A percentile compares a stretch with the other conserved stretches of the same genome.
These are phyloP conservation scores for Mastomys natalensis DNA, from an alignment of 2,113 vertebrate genomes.

Conservation along the genomic window DNA sequence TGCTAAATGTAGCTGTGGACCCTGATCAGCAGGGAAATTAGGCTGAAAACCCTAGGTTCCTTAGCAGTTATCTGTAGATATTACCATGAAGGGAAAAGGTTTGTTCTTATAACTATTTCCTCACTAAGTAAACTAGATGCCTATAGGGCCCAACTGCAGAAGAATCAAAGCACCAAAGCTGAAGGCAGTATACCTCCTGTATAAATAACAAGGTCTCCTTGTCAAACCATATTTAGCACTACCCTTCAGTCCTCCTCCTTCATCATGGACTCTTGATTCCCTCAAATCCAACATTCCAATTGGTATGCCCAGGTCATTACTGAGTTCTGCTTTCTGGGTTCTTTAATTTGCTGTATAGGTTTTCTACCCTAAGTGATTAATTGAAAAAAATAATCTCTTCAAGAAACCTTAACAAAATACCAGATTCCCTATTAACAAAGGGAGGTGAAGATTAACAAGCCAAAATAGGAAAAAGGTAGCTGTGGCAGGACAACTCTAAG, in stretches of 20 bases:
- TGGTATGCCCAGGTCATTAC: conserved; percentile 55
- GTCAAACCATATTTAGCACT: conserved; percentile 12
- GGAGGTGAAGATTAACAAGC: conserved; percentile 76
- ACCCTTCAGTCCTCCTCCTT: conserved; percentile 18
- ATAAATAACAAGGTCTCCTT: conserved; percentile 35
- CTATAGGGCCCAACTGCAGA: conserved; percentile 41
- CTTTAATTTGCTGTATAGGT: conserved; percentile 70
- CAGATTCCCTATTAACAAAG: conserved; percentile 73
- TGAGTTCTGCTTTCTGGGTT: conserved; percentile 66
- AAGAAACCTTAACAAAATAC: conserved; percentile 82
- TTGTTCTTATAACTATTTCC: conserved; percentile 63
- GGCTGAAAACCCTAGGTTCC: conserved; percentile 36
- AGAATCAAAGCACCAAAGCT: conserved; percentile 71
- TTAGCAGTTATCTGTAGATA: conserved; percentile 14
- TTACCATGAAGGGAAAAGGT: conserved; percentile 41
- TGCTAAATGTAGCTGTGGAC: conserved; percentile 13
- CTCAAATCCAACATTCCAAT: conserved; percentile 53
- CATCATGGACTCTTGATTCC: conserved; percentile 30
- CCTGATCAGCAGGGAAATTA: conserved; percentile 64
- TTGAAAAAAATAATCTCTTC: conserved; percentile 81
- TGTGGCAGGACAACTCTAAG: conserved; percentile 61
- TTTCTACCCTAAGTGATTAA: conserved; percentile 72
- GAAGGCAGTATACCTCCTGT: conserved; percentile 50
- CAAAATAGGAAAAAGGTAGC: conserved; percentile 65
- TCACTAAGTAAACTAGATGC: conserved; percentile 53